Evolutionary conservation across 2,888 invertebrate genomes (phyloP), one percentile per base, ranked within the genome.

Genomic region (Crioceris asparagi): DNA sequence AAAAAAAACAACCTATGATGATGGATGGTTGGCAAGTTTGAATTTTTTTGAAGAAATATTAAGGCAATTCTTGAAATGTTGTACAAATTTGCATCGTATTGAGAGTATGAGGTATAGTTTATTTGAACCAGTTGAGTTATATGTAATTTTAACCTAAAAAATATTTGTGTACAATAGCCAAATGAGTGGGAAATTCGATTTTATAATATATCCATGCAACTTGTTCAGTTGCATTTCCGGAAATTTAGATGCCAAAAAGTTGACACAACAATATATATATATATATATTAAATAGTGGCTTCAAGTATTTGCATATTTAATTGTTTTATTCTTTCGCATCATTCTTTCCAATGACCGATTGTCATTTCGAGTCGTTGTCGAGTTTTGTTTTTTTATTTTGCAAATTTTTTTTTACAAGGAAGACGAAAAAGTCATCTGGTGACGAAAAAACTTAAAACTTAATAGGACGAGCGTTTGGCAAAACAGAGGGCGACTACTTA

Each of bases 371-470:
- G 56, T 60, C 59, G 64, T 63, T 64, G 64, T 62, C 64, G 65
- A 63, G 64, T 50, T 48, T 50, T 45, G 33, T 44, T 54, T n/a
- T n/a, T n/a, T n/a, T n/a, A n/a, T n/a, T n/a, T n/a, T 55, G 40
- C 29, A 19, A 14, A 19, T 14, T 11, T 32, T 16, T 32, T 17
- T 6, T 16, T 18, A 17, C 14, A 33, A 64, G 65, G 64, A 65
- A 65, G 65, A 65, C 64, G 57, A 54, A 61, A 56, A 49, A 61
- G 62, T 60, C 62, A 60, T 55, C 61, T 63, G 64, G 63, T 61
- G 63, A 59, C 56, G 52, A 55, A 61, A 59, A 61, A 59, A n/a
- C n/a, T 51, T 56, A 61, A 27, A 63, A 63, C 61, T 62, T 61
- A 63, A 64, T 61, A 60, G 55, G 60, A 54, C 29, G 43, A 48